phyloP scores from a whole-genome alignment of 2,113 vertebrate genomes.

The Laterallus jamaicensis region DNA sequence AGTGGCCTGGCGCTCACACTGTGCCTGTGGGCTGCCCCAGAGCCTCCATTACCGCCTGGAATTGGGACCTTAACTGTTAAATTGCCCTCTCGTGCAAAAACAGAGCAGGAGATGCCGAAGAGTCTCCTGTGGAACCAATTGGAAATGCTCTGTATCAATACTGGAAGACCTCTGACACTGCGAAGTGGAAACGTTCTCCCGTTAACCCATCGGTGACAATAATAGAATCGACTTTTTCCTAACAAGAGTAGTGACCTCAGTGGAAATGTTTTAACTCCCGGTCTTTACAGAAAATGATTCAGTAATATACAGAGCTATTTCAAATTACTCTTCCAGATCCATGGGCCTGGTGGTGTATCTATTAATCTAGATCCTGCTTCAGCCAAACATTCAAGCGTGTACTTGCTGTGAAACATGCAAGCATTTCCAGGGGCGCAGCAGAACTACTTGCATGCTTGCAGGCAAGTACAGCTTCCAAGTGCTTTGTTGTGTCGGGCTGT shows the following conservation, averaged over 20 bases:
- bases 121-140: slow-evolving; percentile 66
- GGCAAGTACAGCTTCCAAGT: slow-evolving; percentile 10
- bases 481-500: slow-evolving; percentile 50
- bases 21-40: slow-evolving; percentile 57
- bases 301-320: slow-evolving; percentile 73
- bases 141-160: slow-evolving; percentile 67
- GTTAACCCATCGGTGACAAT: slow-evolving; percentile 50
- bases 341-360: slow-evolving; percentile 68
- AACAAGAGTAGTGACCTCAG: slow-evolving; percentile 81
- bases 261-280: slow-evolving; percentile 73
- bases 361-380: slow-evolving; percentile 44
- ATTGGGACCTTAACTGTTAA: slow-evolving; percentile 57
- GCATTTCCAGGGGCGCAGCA: background rate
- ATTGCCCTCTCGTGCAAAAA: slow-evolving; percentile 35
- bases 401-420: background rate
- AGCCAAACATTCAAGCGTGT: background rate
- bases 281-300: slow-evolving; percentile 62
- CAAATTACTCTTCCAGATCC: slow-evolving; percentile 73
- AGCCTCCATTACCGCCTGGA: slow-evolving; percentile 11
- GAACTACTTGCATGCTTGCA: background rate
- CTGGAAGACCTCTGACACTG: slow-evolving; percentile 44
- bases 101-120: slow-evolving; percentile 44
- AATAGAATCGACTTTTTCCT: slow-evolving; percentile 62
- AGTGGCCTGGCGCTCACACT: slow-evolving; percentile 49
- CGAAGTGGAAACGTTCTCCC: slow-evolving; percentile 49